Conservation (phyloP, 2,113 vertebrate species). For the Eupsittula cactorum region DNA sequence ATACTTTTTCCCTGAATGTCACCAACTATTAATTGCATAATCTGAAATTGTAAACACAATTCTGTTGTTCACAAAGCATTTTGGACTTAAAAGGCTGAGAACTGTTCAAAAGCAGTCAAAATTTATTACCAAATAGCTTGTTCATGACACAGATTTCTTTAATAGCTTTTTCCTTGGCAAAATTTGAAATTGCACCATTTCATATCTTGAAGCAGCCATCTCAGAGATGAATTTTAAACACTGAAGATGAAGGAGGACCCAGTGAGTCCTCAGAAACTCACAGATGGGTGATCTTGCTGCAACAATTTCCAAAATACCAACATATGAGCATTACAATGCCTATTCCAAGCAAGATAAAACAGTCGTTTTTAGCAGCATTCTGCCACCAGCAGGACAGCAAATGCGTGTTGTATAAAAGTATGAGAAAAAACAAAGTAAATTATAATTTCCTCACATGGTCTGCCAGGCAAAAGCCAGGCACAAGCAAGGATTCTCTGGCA, state of each 20-base stretch:
- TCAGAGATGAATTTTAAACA: constrained; percentile 26
- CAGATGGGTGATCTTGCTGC: not conserved
- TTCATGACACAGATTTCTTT: constrained; percentile 10
- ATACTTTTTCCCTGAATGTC: constrained; percentile 2
- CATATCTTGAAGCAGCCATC: not conserved
- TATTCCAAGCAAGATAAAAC: not conserved
- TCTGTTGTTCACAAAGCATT: not conserved
- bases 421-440: not conserved
- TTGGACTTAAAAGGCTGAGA: not conserved
- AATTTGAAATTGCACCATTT: constrained; percentile 27
- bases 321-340: not conserved
- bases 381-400: not conserved
- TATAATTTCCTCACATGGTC: not conserved
- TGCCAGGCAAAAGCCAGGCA: not conserved
- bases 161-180: constrained; percentile 17
- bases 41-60: not conserved
- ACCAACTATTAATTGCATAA: constrained; percentile 37
- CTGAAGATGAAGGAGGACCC: not conserved
- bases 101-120: constrained; percentile 44
- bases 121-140: constrained; percentile 4
- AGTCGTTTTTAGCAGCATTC: not conserved
- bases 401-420: not conserved
- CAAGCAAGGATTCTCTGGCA: not conserved
- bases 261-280: not conserved
- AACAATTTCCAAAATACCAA: not conserved